Percentiles rank a stretch among this genome's conserved stretches.
Conservation (phyloP, 2,797 vertebrate genomes). For the Chiroxiphia lanceolata region DNA sequence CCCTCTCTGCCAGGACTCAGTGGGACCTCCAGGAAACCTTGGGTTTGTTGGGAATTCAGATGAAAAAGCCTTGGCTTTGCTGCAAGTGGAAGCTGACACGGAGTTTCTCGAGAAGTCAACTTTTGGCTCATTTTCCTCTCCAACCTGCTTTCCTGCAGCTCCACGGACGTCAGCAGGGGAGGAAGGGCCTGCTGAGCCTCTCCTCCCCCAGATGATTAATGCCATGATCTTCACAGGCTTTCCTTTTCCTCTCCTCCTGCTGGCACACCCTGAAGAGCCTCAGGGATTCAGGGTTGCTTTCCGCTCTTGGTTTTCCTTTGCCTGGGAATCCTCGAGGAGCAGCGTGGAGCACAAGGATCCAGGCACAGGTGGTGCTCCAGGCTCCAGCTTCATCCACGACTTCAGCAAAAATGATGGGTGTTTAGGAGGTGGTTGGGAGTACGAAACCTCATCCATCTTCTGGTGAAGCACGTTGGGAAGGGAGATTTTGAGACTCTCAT, state of each 20-base stretch:
- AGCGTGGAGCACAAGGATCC: background rate
- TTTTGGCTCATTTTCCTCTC: background rate
- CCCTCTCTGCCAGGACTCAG: rapidly evolving
- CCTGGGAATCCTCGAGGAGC: background rate
- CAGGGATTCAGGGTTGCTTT: background rate
- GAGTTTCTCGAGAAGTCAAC: background rate
- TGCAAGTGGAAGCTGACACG: background rate
- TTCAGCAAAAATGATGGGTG: background rate
- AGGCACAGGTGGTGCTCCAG: background rate
- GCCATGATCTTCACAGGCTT: background rate
- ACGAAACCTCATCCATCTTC: rapidly evolving
- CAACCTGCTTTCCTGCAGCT: background rate
- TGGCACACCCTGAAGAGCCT: background rate
- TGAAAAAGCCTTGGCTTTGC: background rate
- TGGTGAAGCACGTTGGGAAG: background rate
- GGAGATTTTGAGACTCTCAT: background rate
- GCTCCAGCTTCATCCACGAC: background rate
- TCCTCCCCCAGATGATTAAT: background rate
- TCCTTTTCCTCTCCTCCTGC: background rate
- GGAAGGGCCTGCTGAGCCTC: background rate
- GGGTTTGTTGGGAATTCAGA: background rate
- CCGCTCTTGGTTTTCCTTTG: background rate
- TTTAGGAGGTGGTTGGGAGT: background rate
- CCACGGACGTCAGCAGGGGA: background rate
- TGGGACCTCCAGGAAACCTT: rapidly evolving